Conservation (phyloP, 2,797 vertebrate species). For the Chelmon rostratus region DNA sequence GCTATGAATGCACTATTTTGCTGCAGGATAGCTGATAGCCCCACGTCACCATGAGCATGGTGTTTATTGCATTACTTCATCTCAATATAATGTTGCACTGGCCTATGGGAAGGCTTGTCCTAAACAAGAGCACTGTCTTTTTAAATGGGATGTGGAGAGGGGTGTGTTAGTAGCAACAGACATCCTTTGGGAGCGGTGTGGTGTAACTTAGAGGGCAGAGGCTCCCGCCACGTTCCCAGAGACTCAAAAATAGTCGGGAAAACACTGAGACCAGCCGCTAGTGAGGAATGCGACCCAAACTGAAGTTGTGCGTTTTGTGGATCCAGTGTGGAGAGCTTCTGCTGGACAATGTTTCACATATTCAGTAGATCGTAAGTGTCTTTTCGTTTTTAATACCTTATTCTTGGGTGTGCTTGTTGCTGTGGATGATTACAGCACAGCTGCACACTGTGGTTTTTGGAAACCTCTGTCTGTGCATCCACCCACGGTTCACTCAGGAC, state of each 20-base stretch:
- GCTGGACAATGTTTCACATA: slow-evolving; percentile 83
- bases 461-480: slow-evolving; percentile 58
- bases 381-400: slow-evolving; percentile 45
- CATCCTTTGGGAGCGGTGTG: slow-evolving; percentile 81
- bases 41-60: neutral
- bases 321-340: slow-evolving; percentile 49
- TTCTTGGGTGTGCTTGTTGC: slow-evolving; percentile 19
- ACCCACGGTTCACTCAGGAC: slow-evolving; percentile 41
- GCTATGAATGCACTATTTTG: neutral
- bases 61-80: slow-evolving; percentile 37
- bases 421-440: slow-evolving; percentile 49
- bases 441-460: slow-evolving; percentile 58
- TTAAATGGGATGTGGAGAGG: slow-evolving; percentile 86
- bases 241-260: slow-evolving; percentile 81
- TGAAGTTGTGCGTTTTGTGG: slow-evolving; percentile 53
- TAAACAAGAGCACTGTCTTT: slow-evolving; percentile 82
- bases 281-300: slow-evolving; percentile 77
- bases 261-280: slow-evolving; percentile 60
- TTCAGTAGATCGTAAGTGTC: slow-evolving; percentile 83
- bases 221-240: slow-evolving; percentile 82
- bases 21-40: neutral
- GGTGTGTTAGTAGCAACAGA: slow-evolving; percentile 85
- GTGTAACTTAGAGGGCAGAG: slow-evolving; percentile 80
- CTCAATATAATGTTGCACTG: slow-evolving; percentile 22
- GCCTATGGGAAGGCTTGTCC: slow-evolving; percentile 31